A percentile compares a stretch with the other conserved stretches of the same genome.
phyloP scores from a whole-genome alignment of 2,797 vertebrate genomes.

The Micropoecilia bifurca region DNA sequence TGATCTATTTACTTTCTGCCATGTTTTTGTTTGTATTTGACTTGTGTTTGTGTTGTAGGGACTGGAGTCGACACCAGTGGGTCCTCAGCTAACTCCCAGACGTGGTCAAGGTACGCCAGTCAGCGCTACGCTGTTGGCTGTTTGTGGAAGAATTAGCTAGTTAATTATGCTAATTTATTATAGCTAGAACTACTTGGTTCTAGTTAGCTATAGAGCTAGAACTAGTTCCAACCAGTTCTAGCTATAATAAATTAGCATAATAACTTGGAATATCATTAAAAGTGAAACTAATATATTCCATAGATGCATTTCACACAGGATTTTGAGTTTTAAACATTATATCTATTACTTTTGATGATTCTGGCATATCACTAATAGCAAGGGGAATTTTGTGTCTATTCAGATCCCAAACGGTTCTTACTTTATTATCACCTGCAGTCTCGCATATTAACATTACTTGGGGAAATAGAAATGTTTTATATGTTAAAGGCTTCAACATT shows the following conservation, averaged over 20 bases:
- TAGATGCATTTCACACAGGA: not conserved
- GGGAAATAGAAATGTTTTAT: too few relatives aligned
- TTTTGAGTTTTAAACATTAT: not conserved
- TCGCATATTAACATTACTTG: too few relatives aligned
- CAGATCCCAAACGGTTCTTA: too few relatives aligned
- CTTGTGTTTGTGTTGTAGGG: constrained; percentile 79
- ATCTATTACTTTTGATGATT: not conserved
- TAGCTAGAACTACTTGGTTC: too few relatives aligned
- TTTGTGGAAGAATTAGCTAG: not conserved
- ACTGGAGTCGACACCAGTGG: constrained; percentile 85
- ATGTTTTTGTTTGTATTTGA: not conserved
- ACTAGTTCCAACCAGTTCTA: too few relatives aligned
- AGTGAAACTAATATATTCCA: not conserved
- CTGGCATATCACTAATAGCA: not conserved
- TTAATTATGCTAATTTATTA: too few relatives aligned
- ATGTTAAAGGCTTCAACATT: too few relatives aligned
- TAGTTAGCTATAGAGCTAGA: not conserved
- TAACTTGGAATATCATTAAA: too few relatives aligned
- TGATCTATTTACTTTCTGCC: not conserved
- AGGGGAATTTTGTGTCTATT: too few relatives aligned
- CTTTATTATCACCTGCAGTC: too few relatives aligned
- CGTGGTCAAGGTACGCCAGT: constrained; percentile 91
- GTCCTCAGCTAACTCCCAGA: constrained; percentile 86
- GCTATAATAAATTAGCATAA: too few relatives aligned
- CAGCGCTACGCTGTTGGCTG: not conserved